These are phyloP conservation scores for Polia nebulosa DNA, from an alignment of 2,888 invertebrate genomes.

Conservation along the genomic window DNA sequence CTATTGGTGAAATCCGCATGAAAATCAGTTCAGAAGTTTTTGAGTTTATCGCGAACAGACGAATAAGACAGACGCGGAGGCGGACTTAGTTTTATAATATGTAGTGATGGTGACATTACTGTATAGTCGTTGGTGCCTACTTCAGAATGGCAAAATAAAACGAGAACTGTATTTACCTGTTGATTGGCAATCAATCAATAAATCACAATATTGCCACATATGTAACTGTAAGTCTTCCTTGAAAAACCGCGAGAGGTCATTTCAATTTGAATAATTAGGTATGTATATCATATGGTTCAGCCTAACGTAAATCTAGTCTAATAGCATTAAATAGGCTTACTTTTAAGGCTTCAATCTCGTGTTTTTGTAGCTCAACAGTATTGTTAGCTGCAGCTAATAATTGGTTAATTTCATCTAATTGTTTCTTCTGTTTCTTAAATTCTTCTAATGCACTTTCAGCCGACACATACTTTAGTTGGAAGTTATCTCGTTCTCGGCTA, in stretches of 20 bases:
- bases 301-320: slow-evolving; percentile 12
- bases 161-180: no score
- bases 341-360: slow-evolving; percentile 85
- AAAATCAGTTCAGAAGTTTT: no score
- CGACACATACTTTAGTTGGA: slow-evolving; percentile 87
- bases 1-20: no score
- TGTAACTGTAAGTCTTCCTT: neutral
- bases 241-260: neutral
- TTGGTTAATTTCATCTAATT: slow-evolving; percentile 88
- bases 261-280: slow-evolving; percentile 6
- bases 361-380: slow-evolving; percentile 85
- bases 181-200: neutral
- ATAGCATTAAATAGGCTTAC: slow-evolving; percentile 69
- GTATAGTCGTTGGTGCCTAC: no score
- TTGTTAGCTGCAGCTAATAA: slow-evolving; percentile 84
- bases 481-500: slow-evolving; percentile 86
- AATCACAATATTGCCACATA: neutral
- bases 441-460: slow-evolving; percentile 90
- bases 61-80: no score
- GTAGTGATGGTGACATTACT: no score
- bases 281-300: neutral
- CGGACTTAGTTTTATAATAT: no score
- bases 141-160: no score
- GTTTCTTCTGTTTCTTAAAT: slow-evolving; percentile 90
- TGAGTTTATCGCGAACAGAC: no score